Conservation (phyloP, 2,797 vertebrate genomes). For the Periparus ater region DNA sequence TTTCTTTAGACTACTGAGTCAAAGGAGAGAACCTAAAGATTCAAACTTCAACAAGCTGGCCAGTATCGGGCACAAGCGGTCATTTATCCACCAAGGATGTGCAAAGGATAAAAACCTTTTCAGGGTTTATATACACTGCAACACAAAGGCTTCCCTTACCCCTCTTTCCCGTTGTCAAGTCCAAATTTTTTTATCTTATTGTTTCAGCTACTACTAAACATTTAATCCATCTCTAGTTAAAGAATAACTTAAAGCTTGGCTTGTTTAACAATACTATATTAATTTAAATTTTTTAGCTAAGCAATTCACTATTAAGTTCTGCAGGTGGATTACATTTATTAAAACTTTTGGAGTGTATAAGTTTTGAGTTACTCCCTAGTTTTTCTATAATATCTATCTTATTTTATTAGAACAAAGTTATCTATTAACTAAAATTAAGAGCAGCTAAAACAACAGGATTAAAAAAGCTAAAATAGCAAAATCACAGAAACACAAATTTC, state of each 20-base stretch:
- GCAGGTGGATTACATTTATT: not conserved
- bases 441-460: not conserved
- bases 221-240: not conserved
- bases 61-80: fast-evolving
- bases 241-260: fast-evolving
- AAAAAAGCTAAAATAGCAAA: not conserved
- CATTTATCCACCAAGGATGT: not conserved
- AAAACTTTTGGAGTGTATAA: not conserved
- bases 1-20: not conserved
- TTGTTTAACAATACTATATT: not conserved
- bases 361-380: not conserved
- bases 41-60: not conserved
- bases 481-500: not conserved
- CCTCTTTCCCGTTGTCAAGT: not conserved
- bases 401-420: not conserved
- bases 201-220: not conserved
- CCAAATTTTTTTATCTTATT: not conserved
- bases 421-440: not conserved
- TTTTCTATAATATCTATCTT: not conserved
- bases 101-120: not conserved
- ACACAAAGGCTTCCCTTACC: not conserved
- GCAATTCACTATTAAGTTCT: not conserved
- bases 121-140: not conserved
- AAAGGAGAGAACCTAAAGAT: not conserved
- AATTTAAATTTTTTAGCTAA: not conserved